Base-by-base conservation (phyloP, 2,113 vertebrate species). In the Mobula birostris region DNA sequence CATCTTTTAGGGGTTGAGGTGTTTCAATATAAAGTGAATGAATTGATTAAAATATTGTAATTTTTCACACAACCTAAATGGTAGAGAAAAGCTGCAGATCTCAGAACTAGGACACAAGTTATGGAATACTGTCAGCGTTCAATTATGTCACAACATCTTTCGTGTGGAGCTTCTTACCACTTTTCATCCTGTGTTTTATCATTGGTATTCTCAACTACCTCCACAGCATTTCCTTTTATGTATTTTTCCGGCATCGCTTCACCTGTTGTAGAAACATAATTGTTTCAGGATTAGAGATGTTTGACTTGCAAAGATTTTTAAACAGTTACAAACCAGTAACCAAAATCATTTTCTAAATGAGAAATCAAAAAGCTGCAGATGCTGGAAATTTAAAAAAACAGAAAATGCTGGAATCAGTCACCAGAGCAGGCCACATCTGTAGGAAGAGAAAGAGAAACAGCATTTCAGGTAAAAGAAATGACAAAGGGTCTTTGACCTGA, bases 1-100 rank as follows among this genome's bases (percentile, higher is more conserved):
- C 27, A 36, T 21, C 40, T 93, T 93, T 74, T 40, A 56, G 40
- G 36, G 90, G 12, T 72, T 72, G 8, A 36, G 19, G 72, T 92
- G 91, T 74, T 93, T 27, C 36, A 40, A 93, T 93, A 76, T 14
- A 93, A 93, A 93, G 32, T 93, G 36, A 76, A 40, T 27, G 11
- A 7, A 72, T 72, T 32, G 72, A 17, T 92, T 14, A 21, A 48
- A 48, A 70, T 6, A 61, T 92, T 92, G 32, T 72, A 9, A 19
- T 92, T 92, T 48, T 74, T 93, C 70, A 76, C 5, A 48, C 68
- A 92, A 68, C 72, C 7, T 24, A 27, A 19, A 27, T 92, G 36
- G 66, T 68, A 48, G 32, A 36, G 63, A 90, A 90, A 58, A 90
- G 12, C n/a, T 66, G 85, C 29, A 90, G 14, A 88, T 32, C n/a